A percentile compares a stretch with the other conserved stretches of the same genome.
These are phyloP conservation scores for Anisognathus igniventris DNA, from an alignment of 2,797 vertebrate species.

Conservation along the genomic window DNA sequence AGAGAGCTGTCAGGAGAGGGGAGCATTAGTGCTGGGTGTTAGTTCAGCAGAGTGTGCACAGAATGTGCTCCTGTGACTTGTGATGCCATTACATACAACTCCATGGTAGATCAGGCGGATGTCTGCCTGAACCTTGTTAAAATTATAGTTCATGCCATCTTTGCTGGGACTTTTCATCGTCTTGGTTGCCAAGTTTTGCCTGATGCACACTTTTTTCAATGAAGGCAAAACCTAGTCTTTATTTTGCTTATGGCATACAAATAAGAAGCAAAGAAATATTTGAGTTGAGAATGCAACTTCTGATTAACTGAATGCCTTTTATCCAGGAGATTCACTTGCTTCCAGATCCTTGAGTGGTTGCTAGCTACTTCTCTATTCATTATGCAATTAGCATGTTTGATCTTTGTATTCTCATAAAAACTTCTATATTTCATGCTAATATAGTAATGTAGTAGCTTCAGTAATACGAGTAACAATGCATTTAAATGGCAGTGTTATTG, in stretches of 20 bases:
- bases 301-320: not conserved
- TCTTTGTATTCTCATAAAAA: conserved; percentile 14
- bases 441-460: not conserved
- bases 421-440: not conserved
- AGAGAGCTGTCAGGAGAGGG: not conserved
- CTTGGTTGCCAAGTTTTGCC: not conserved
- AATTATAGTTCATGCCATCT: not conserved
- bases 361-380: not conserved
- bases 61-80: not conserved
- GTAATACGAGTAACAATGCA: not conserved
- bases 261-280: not conserved
- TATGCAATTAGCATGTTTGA: not conserved
- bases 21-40: not conserved
- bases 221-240: not conserved
- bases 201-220: not conserved
- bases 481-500: not conserved
- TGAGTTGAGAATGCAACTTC: not conserved
- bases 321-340: not conserved
- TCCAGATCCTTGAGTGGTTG: not conserved
- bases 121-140: not conserved
- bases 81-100: not conserved
- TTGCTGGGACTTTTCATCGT: not conserved
- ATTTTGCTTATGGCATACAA: not conserved
- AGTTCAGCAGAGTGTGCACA: not conserved
- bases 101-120: not conserved